Conservation (phyloP, 2,113 vertebrate species). For the Trogon surrucura region DNA sequence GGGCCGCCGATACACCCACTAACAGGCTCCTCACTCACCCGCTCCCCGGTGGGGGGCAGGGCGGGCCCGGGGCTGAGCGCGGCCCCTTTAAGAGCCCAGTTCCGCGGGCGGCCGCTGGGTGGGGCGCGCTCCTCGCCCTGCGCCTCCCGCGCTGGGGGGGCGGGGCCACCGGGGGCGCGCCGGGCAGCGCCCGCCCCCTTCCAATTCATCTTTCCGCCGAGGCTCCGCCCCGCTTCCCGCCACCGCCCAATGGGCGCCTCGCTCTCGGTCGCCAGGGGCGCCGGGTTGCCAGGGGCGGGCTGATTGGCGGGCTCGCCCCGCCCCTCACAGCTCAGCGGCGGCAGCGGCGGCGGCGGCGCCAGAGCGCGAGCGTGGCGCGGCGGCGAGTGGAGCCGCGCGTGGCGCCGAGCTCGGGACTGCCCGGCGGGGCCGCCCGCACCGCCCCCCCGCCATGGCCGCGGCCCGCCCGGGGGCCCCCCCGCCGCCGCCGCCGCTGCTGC, state of each 20-base stretch:
- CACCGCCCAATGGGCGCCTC: slow-evolving; percentile 15
- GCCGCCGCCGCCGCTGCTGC: too few relatives aligned
- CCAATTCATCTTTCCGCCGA: slow-evolving; percentile 72
- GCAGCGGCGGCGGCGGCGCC: too few relatives aligned
- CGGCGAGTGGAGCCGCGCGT: too few relatives aligned
- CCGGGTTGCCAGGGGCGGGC: slow-evolving; percentile 8
- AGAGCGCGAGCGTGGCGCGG: too few relatives aligned
- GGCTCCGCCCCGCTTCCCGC: background rate
- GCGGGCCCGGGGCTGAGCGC: background rate
- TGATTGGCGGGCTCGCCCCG: slow-evolving; percentile 32
- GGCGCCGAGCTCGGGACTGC: too few relatives aligned
- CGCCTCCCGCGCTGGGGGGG: background rate
- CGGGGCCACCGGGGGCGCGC: background rate
- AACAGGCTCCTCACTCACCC: background rate
- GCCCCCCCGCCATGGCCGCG: too few relatives aligned
- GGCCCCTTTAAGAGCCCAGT: slow-evolving; percentile 10
- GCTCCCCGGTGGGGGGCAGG: background rate
- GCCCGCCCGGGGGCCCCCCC: too few relatives aligned
- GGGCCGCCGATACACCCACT: background rate
- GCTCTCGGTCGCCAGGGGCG: slow-evolving; percentile 30
- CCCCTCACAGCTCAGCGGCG: too few relatives aligned
- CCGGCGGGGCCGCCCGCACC: too few relatives aligned
- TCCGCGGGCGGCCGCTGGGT: slow-evolving; percentile 62
- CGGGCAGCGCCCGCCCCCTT: slow-evolving; percentile 4
- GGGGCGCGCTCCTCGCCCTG: slow-evolving; percentile 65